phyloP scores from a whole-genome alignment of 2,113 vertebrate species.

The Brachyistius frenatus region DNA sequence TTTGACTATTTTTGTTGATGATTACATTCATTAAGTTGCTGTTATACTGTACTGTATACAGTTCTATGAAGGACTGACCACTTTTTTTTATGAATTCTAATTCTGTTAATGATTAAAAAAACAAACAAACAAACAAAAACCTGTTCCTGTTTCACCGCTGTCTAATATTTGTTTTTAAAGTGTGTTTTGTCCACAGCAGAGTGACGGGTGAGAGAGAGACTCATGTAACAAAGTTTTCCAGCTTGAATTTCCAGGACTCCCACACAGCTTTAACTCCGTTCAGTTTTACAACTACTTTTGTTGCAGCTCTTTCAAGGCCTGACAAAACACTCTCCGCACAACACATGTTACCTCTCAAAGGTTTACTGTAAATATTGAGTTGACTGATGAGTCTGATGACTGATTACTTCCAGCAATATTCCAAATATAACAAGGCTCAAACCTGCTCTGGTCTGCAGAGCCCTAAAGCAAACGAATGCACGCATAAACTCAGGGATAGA shows the following conservation, averaged over 20 bases:
- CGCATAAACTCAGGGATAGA: not conserved
- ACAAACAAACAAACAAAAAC: no score
- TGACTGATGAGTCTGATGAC: conserved; percentile 29
- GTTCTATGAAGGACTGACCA: no score
- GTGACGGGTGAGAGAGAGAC: not conserved
- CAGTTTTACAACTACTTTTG: conserved; percentile 3
- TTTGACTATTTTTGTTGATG: no score
- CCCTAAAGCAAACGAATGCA: not conserved
- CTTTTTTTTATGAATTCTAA: no score
- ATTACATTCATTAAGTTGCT: no score
- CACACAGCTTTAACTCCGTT: not conserved
- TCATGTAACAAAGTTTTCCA: no score
- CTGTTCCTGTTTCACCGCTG: no score
- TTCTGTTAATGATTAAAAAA: no score
- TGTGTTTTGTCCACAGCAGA: not conserved
- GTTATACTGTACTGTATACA: no score
- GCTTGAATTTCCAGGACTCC: not conserved
- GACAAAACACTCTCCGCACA: not conserved
- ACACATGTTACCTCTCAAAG: conserved; percentile 23
- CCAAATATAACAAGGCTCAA: conserved; percentile 30
- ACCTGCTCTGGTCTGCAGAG: conserved; percentile 26
- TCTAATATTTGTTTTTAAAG: not conserved
- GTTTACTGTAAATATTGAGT: conserved; percentile 23
- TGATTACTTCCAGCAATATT: conserved; percentile 36
- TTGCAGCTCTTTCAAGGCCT: not conserved